These are phyloP conservation scores for Tragopan temminckii DNA, from an alignment of 2,797 vertebrate genomes.

Conservation along the genomic window DNA sequence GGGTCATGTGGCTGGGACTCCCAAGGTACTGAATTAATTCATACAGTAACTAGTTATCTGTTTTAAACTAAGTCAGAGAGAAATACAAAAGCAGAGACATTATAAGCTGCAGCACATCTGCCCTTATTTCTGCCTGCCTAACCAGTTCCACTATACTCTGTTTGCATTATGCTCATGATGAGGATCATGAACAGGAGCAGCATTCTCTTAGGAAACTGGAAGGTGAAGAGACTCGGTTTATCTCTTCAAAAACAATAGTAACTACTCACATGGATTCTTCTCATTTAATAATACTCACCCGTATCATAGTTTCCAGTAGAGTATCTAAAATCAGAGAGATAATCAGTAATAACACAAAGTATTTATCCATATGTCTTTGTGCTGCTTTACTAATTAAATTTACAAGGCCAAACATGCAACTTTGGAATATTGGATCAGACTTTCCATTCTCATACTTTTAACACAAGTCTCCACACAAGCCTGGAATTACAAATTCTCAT, in stretches of 20 bases:
- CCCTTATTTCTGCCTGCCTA: background rate
- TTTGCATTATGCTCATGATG: background rate
- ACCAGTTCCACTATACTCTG: rapidly evolving
- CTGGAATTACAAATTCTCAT: background rate
- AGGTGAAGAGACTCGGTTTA: background rate
- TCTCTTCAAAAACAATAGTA: background rate
- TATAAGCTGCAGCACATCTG: background rate
- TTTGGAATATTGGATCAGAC: background rate
- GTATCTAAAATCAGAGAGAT: background rate
- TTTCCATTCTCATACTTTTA: background rate
- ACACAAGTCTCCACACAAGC: background rate
- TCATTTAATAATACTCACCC: background rate
- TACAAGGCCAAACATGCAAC: background rate
- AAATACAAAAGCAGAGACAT: background rate
- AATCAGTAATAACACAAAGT: background rate
- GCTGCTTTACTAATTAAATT: background rate
- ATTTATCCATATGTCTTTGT: background rate
- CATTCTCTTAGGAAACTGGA: background rate
- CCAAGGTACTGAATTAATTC: slow-evolving; percentile 86
- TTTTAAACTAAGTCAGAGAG: background rate
- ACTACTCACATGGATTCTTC: background rate
- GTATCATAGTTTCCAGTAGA: background rate
- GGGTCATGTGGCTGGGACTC: slow-evolving; percentile 98
- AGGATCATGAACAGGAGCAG: background rate
- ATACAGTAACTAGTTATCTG: background rate